Conservation (phyloP, 2,888 invertebrate species). For the Acleris sparsana region DNA sequence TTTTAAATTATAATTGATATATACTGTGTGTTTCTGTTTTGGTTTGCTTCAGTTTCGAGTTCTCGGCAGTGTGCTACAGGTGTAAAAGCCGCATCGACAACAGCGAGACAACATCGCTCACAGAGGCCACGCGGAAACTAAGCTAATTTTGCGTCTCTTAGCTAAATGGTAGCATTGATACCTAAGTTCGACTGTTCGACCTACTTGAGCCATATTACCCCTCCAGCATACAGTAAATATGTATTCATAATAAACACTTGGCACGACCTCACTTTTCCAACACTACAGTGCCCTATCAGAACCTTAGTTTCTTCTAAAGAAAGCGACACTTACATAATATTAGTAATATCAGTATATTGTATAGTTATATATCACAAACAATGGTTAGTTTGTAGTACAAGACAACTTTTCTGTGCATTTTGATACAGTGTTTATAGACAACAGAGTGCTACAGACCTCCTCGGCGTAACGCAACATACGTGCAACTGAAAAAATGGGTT, state of each 20-base stretch:
- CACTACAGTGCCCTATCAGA: slow-evolving; percentile 51
- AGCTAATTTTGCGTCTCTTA: too few species aligned
- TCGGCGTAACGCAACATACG: slow-evolving; percentile 29
- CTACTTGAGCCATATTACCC: too few species aligned
- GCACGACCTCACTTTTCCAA: slow-evolving; percentile 51
- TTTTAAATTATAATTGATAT: too few species aligned
- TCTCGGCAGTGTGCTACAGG: too few species aligned
- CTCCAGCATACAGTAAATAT: too few species aligned
- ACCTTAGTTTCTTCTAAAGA: slow-evolving; percentile 56
- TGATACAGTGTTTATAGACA: slow-evolving; percentile 55
- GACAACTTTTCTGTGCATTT: slow-evolving; percentile 53
- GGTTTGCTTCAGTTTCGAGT: too few species aligned
- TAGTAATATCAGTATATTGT: slow-evolving; percentile 30
- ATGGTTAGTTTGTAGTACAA: slow-evolving; percentile 46
- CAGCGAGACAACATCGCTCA: too few species aligned
- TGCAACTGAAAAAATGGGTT: slow-evolving; percentile 3
- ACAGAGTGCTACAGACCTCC: slow-evolving; percentile 72
- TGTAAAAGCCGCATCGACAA: too few species aligned
- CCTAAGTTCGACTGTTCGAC: too few species aligned
- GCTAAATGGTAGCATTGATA: too few species aligned
- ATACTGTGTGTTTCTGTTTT: too few species aligned
- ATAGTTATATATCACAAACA: slow-evolving; percentile 43
- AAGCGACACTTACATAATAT: slow-evolving; percentile 57
- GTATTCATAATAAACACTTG: slow-evolving; percentile 39
- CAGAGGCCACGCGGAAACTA: too few species aligned